These are phyloP conservation scores for Caenorhabditis remanei DNA, from an alignment of 1,140 invertebrate genomes.

Conservation along the genomic window DNA sequence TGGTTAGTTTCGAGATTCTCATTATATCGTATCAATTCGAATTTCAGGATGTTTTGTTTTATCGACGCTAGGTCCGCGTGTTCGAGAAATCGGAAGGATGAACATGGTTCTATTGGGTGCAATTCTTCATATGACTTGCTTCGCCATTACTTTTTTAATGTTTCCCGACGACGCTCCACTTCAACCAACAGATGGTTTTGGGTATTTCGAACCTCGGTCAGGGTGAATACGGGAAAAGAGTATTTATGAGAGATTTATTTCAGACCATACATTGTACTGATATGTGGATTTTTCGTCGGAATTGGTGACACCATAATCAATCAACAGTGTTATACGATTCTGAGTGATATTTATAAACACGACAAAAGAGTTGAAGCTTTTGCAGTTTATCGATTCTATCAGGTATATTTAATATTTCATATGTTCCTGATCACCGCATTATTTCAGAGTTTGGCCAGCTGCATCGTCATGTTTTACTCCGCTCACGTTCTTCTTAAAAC, in stretches of 20 bases:
- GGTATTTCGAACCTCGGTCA: not conserved
- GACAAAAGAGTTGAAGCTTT: conserved; percentile 8
- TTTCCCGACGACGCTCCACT: not conserved
- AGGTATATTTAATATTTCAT: not conserved
- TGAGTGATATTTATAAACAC: conserved; percentile 5
- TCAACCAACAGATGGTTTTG: not conserved
- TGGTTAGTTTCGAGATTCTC: not conserved
- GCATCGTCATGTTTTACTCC: conserved; percentile 24
- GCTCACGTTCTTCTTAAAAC: conserved; percentile 7
- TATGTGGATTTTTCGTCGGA: not conserved
- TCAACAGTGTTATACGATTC: conserved; percentile 46
- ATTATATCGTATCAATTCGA: too few species aligned
- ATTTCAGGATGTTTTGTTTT: not conserved
- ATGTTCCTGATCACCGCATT: too few species aligned
- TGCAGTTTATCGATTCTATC: conserved; percentile 39
- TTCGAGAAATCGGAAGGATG: not conserved
- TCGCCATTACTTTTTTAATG: not conserved
- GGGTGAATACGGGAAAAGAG: too few species aligned
- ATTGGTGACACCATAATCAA: conserved; percentile 11
- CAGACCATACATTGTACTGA: not conserved
- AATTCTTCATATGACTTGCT: not conserved
- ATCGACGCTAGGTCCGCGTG: not conserved
- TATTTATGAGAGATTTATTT: not conserved
- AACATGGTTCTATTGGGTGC: not conserved
- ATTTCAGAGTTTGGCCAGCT: conserved; percentile 1